phyloP scores from a whole-genome alignment of 30 jellyfish, hydroid and myxozoan genomes.

The Rhopilema esculentum region DNA sequence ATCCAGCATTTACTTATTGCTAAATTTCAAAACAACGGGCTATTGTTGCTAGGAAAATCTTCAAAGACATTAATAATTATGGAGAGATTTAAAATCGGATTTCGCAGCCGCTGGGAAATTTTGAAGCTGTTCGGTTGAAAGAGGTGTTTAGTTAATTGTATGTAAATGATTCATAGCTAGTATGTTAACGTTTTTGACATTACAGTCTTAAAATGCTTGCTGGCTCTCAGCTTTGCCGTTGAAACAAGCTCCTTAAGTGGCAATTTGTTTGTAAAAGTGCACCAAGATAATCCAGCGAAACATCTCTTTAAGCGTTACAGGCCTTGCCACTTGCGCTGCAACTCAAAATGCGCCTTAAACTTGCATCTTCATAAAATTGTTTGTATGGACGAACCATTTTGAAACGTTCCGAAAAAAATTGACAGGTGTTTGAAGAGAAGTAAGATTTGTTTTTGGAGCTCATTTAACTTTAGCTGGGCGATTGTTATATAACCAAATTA shows the following conservation, averaged over 20 bases:
- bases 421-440: no score
- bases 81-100: not conserved
- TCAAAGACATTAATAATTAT: not conserved
- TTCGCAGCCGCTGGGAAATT: not conserved
- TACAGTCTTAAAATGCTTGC: not conserved
- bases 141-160: not conserved
- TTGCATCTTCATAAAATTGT: not conserved
- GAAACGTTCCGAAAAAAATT: no score
- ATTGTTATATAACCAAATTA: no score
- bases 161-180: not conserved
- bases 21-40: not conserved
- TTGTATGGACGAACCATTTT: no score
- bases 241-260: not conserved
- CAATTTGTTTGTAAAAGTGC: not conserved
- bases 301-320: not conserved
- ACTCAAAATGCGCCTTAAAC: not conserved
- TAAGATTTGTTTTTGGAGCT: no score
- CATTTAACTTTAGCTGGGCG: no score
- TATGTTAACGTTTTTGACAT: not conserved
- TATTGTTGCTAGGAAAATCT: not conserved
- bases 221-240: not conserved
- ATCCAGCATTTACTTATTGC: not conserved
- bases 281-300: not conserved
- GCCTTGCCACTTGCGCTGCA: not conserved
- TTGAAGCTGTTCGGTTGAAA: not conserved